A percentile compares a stretch with the other conserved stretches of the same genome.
phyloP scores from a whole-genome alignment of 2,888 invertebrate species.

The Liodrosophila aerea region DNA sequence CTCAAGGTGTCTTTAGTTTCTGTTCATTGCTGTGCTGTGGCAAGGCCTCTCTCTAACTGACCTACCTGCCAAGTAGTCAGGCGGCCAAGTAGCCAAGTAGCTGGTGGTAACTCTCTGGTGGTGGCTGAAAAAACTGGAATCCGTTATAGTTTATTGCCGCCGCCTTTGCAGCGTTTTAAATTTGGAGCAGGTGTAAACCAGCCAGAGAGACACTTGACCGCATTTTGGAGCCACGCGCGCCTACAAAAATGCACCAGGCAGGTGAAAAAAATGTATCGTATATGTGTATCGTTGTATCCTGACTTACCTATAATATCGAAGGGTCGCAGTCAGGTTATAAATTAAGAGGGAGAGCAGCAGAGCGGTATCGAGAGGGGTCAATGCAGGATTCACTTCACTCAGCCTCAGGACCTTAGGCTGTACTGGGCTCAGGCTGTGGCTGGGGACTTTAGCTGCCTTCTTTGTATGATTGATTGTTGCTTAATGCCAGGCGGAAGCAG shows the following conservation, averaged over 20 bases:
- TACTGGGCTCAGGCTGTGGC: slow-evolving; percentile 15
- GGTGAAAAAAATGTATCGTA: slow-evolving; percentile 61
- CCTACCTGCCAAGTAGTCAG: slow-evolving; percentile 66
- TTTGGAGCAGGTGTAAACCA: slow-evolving; percentile 73
- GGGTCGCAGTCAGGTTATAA: slow-evolving; percentile 66
- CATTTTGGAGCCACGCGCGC: slow-evolving; percentile 74
- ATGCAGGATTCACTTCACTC: slow-evolving; percentile 46
- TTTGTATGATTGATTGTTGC: slow-evolving; percentile 73
- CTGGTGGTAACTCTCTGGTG: slow-evolving; percentile 30
- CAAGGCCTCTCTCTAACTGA: slow-evolving; percentile 52
- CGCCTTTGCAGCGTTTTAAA: slow-evolving; percentile 56
- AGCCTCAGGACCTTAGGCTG: slow-evolving; percentile 3
- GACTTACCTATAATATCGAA: slow-evolving; percentile 48
- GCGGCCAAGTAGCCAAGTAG: too few relatives aligned
- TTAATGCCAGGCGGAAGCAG: slow-evolving; percentile 71
- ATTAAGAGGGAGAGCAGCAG: slow-evolving; percentile 64
- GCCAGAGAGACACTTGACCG: slow-evolving; percentile 65
- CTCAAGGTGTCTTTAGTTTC: slow-evolving; percentile 65
- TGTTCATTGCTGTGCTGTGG: background rate
- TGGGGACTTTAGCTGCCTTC: slow-evolving; percentile 8
- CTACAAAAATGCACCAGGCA: slow-evolving; percentile 52
- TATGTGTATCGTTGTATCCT: too few relatives aligned
- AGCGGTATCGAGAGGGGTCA: slow-evolving; percentile 40
- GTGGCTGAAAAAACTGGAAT: slow-evolving; percentile 75
- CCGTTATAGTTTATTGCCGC: slow-evolving; percentile 77